Base-by-base conservation (phyloP, 2,888 invertebrate genomes). In the Epiblema foenella region DNA sequence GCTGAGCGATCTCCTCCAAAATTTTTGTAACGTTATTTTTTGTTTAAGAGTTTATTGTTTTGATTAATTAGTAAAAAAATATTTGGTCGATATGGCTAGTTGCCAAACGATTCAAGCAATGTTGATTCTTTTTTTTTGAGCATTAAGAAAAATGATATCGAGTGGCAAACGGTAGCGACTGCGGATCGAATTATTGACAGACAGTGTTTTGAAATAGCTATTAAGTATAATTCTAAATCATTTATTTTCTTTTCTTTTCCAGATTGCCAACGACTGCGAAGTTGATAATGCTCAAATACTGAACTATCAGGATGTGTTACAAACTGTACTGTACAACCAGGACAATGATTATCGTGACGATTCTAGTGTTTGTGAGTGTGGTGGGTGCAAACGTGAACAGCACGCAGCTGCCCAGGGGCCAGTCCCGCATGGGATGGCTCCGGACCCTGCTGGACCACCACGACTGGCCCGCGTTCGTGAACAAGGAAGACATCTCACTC, bases 401-500 rank as follows among this genome's bases (percentile, higher is more conserved):
- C 17, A 77, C 73, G 69, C 78, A 76, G 62, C 72, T 79, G 68
- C 62, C 75, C 62, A 77, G 76, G 0, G 78, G 78, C 7, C 77
- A 77, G n/a, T 92, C 94, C 0, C 89, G 94, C 67, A 94, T 96
- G 88, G 94, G 95, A 74, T 96, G 96, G 96, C 88, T 96, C 84
- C 91, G 93, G 74, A 93, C 94, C 66, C 83, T 96, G 58, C 94
- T 95, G 81, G 95, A 96, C 81, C 96, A 96, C 64, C 94, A 95
- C 76, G 91, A 89, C 73, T 95, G 95, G 95, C 75, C 81, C 42
- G 81, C 86, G 2, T 76, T 87, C 46, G 85, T 94, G 15, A 85
- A 86, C 49, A 94, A 94, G 69, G 92, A 94, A n/a, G 93, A 92
- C n/a, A 68, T 84, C 37, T 78, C 84, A 1, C 75, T 91, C 57